Percentiles rank a stretch among this genome's conserved stretches.
Conservation (phyloP, 2,888 invertebrate genomes). For the Acleris literana region DNA sequence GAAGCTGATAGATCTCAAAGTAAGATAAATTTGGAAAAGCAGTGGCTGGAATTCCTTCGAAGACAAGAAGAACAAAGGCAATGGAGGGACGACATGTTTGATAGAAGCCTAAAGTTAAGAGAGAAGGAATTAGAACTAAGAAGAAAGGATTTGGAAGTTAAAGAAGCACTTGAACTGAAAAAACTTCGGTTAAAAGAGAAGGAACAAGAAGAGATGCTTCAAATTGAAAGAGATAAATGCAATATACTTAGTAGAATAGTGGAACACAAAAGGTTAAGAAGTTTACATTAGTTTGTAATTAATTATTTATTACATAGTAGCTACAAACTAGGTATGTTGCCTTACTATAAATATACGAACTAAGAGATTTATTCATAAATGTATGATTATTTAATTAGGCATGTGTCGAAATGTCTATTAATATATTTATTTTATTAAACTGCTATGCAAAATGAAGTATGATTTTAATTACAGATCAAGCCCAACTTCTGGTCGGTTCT, state of each 20-base stretch:
- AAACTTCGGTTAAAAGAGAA: slow-evolving; percentile 54
- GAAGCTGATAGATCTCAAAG: slow-evolving; percentile 57
- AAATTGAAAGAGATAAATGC: slow-evolving; percentile 57
- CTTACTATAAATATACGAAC: no score
- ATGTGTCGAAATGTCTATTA: no score
- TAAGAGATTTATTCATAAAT: no score
- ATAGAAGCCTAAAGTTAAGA: slow-evolving; percentile 51
- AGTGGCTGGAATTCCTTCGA: slow-evolving; percentile 60
- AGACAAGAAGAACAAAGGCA: slow-evolving; percentile 52
- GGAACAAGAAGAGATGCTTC: slow-evolving; percentile 50
- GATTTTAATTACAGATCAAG: no score
- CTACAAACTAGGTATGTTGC: no score
- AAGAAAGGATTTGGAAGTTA: slow-evolving; percentile 54
- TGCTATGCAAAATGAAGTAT: no score
- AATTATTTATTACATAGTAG: no score
- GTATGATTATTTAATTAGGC: no score
- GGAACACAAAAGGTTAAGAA: slow-evolving; percentile 39
- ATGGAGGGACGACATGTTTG: slow-evolving; percentile 51
- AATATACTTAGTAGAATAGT: slow-evolving; percentile 53
- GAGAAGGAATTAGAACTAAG: slow-evolving; percentile 55
- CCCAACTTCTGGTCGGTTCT: no score
- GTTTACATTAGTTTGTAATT: not conserved
- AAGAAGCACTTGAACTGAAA: slow-evolving; percentile 53
- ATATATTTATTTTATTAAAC: no score
- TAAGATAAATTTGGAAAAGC: slow-evolving; percentile 60